These are phyloP conservation scores for Ornithoptera alexandrae DNA, from an alignment of 2,888 invertebrate species.

Conservation along the genomic window DNA sequence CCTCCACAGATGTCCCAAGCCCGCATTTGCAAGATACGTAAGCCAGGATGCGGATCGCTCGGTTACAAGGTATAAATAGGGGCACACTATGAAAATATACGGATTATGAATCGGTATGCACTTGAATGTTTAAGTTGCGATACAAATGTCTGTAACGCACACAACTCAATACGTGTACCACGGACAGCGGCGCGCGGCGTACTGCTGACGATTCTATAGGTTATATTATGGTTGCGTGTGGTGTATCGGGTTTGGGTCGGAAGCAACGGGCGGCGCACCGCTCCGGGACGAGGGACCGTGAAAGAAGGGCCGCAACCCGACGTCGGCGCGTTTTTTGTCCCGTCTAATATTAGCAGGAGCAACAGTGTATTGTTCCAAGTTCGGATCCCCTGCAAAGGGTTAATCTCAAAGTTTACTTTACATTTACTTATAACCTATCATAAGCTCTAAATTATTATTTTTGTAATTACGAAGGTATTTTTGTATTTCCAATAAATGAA, in stretches of 20 bases:
- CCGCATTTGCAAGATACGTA: slow-evolving; percentile 55
- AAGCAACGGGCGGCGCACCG: slow-evolving; percentile 39
- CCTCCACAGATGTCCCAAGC: slow-evolving; percentile 57
- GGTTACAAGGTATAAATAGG: slow-evolving; percentile 48
- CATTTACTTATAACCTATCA: background rate
- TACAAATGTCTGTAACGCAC: slow-evolving; percentile 48
- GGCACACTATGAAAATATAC: slow-evolving; percentile 54
- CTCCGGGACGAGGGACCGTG: slow-evolving; percentile 59
- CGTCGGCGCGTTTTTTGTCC: slow-evolving; percentile 64
- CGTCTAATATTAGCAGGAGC: slow-evolving; percentile 67
- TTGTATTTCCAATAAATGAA: no score
- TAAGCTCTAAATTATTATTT: no score
- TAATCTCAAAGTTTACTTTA: background rate
- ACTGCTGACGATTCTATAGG: slow-evolving; percentile 48
- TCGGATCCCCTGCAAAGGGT: slow-evolving; percentile 6
- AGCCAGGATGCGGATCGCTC: slow-evolving; percentile 52
- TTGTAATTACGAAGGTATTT: no score
- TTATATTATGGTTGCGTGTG: slow-evolving; percentile 36
- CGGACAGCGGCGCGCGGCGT: slow-evolving; percentile 57
- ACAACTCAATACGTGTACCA: slow-evolving; percentile 48
- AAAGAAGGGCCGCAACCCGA: slow-evolving; percentile 67
- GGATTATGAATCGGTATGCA: slow-evolving; percentile 52
- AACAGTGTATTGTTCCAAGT: background rate
- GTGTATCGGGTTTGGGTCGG: slow-evolving; percentile 37
- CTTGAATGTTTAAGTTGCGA: slow-evolving; percentile 55